Base-by-base conservation (phyloP, 2,113 vertebrate species). In the Neodon shergylaensis region DNA sequence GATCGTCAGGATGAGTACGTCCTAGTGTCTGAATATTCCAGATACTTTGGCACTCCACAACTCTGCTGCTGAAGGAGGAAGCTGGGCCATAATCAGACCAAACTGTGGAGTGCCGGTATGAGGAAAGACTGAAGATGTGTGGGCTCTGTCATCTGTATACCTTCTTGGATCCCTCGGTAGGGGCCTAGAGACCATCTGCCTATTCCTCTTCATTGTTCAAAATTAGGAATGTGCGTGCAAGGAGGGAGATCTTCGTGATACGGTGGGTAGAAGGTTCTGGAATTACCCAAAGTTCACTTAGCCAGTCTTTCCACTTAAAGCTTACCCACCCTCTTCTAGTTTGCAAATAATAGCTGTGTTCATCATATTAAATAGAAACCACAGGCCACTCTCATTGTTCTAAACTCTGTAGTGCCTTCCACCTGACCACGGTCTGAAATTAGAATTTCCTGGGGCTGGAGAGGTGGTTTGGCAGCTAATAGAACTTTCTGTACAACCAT, bases 21-120 rank as follows among this genome's bases (percentile, higher is more conserved):
- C 90, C 90, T 73, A 58, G 58, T 0, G 39, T 77, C 16, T 12
- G 63, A 47, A 1, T 5, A 24, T 77, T 26, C 14, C 72, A 47
- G 2, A 4, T 4, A 3, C 52, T 10, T 1, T 12, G 93, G 61
- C 39, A 33, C 12, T 92, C 47, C 72, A 76, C 65, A 7, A n/a
- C 11, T 14, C 17, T 1, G 4, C 11, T 44, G 22, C 21, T 70
- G n/a, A 74, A 24, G 73, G 54, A 72, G 54, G 52, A 94, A 10
- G 1, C 10, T 1, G 7, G 22, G 33, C 49, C 0, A 0, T n/a
- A 58, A 24, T 7, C 49, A n/a, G 70, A 79, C 31, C 58, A 63
- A 63, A 24, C 16, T 11, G 28, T 0, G 2, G 1, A 58, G 82
- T 7, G 0, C 3, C 8, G 47, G 68, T 44, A 14, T 24, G 14